Evolutionary conservation across 2,113 vertebrate species (phyloP).

Genomic region (Archocentrus centrarchus): DNA sequence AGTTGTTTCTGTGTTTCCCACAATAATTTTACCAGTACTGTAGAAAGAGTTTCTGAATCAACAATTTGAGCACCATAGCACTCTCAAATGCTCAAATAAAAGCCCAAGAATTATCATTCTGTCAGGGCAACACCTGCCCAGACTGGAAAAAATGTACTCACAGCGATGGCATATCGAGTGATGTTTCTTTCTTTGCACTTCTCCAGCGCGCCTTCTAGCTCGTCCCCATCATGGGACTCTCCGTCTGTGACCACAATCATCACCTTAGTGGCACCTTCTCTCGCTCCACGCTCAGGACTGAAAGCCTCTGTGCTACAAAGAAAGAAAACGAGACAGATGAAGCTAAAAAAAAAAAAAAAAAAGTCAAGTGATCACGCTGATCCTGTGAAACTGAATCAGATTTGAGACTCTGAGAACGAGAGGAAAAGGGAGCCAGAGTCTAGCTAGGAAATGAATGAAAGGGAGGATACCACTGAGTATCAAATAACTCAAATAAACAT

Average conservation of each 20-base stretch:
- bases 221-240: constrained; percentile 94
- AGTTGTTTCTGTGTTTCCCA: constrained; percentile 7
- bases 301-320: constrained; percentile 90
- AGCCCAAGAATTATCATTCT: background rate
- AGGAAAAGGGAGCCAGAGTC: background rate
- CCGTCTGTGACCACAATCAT: constrained; percentile 97
- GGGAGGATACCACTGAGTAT: constrained; percentile 20
- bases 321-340: background rate
- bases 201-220: constrained; percentile 84
- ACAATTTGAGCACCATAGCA: background rate
- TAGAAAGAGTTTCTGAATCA: background rate
- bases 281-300: constrained; percentile 84
- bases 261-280: constrained; percentile 88
- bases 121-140: background rate
- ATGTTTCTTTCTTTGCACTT: constrained; percentile 89
- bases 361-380: background rate
- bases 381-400: background rate
- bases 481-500: constrained; percentile 44
- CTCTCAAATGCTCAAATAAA: background rate
- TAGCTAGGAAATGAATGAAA: constrained; percentile 8
- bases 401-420: background rate
- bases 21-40: background rate
- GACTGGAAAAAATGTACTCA: constrained; percentile 73
- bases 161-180: constrained; percentile 92
- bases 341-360: background rate